Conservation (phyloP, 1,140 invertebrate species). For the Drosophila funebris region DNA sequence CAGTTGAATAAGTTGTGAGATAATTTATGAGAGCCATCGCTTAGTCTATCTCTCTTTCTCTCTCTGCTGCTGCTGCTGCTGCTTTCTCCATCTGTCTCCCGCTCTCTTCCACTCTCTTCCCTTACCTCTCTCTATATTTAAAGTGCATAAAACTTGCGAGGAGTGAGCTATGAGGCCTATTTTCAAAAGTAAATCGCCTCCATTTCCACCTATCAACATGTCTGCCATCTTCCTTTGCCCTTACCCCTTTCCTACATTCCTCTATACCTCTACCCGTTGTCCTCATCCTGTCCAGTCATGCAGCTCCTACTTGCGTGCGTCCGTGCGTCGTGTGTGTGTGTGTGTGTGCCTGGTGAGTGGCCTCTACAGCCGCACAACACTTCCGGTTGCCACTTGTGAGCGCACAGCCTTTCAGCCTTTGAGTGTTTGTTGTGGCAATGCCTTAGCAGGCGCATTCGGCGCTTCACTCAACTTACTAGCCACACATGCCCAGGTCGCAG, state of each 20-base stretch:
- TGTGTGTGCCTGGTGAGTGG: constrained; percentile 66
- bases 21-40: not conserved
- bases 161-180: constrained; percentile 45
- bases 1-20: constrained; percentile 5
- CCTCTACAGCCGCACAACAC: constrained; percentile 76
- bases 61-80: too few relatives aligned
- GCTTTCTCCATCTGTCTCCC: not conserved
- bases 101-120: not conserved
- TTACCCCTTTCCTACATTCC: not conserved
- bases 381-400: constrained; percentile 80
- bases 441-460: constrained; percentile 30
- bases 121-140: not conserved
- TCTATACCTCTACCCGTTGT: not conserved
- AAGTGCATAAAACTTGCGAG: constrained; percentile 40
- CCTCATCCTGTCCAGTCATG: not conserved
- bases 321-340: constrained; percentile 10
- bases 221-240: constrained; percentile 47
- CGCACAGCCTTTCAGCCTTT: constrained; percentile 71
- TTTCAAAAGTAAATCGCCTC: constrained; percentile 71
- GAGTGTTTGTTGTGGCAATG: constrained; percentile 75
- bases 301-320: constrained; percentile 18
- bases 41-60: not conserved
- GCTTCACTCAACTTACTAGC: constrained; percentile 8
- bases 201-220: constrained; percentile 81
- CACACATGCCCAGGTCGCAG: constrained; percentile 2